Evolutionary conservation across 2,888 invertebrate genomes (phyloP).

Genomic region (Xylocampa areola): DNA sequence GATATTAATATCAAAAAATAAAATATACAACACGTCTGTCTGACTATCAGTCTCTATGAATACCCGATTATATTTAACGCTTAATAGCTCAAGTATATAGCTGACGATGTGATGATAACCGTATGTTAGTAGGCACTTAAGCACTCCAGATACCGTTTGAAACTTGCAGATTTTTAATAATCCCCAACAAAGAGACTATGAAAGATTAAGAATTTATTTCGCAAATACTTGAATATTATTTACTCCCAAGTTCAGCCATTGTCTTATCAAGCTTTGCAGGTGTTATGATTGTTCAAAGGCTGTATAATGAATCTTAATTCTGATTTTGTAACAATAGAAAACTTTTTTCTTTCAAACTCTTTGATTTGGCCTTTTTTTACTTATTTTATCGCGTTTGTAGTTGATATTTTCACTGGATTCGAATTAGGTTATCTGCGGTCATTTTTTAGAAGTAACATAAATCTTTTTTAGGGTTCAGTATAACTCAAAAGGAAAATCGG

Average conservation of each 20-base stretch:
- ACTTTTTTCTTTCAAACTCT: slow-evolving; percentile 32
- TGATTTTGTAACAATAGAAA: slow-evolving; percentile 44
- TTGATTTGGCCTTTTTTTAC: slow-evolving; percentile 14
- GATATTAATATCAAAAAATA: too few species aligned
- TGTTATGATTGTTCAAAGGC: slow-evolving; percentile 47
- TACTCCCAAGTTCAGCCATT: slow-evolving; percentile 34
- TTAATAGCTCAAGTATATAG: not conserved
- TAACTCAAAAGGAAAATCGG: too few species aligned
- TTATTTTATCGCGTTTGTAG: slow-evolving; percentile 28
- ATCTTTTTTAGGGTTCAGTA: too few species aligned
- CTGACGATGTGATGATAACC: not conserved
- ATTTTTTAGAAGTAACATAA: slow-evolving; percentile 11
- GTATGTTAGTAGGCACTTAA: slow-evolving; percentile 15
- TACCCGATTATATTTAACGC: too few species aligned
- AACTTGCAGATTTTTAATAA: slow-evolving; percentile 29
- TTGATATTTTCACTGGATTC: slow-evolving; percentile 10
- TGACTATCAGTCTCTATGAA: too few species aligned
- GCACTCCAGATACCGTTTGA: slow-evolving; percentile 10
- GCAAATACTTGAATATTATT: slow-evolving; percentile 40
- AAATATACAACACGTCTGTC: too few species aligned
- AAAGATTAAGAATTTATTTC: slow-evolving; percentile 34
- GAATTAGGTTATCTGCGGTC: slow-evolving; percentile 22
- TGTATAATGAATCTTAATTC: slow-evolving; percentile 42
- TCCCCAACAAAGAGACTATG: slow-evolving; percentile 30
- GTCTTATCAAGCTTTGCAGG: slow-evolving; percentile 46